Conservation (phyloP, 2,797 vertebrate species). For the Nyctalus aviator region DNA sequence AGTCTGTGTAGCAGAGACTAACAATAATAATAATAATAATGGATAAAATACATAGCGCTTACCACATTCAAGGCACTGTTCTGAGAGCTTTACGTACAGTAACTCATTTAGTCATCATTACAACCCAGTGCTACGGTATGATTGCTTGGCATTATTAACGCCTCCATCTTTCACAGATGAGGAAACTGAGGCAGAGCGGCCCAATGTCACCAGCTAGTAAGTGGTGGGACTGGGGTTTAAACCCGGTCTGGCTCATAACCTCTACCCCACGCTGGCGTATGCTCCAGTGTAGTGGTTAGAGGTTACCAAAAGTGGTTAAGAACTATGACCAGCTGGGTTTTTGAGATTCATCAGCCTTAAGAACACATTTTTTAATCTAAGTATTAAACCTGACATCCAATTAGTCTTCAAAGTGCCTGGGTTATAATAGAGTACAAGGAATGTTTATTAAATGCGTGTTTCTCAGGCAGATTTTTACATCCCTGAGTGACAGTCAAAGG, state of each 20-base stretch:
- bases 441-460: neutral
- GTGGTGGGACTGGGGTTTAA: neutral
- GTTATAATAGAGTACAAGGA: neutral
- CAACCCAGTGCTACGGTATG: neutral
- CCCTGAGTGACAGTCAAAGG: neutral
- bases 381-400: neutral
- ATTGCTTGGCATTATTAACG: neutral
- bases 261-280: neutral
- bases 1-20: neutral
- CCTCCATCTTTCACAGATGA: neutral
- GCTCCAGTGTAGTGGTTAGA: neutral
- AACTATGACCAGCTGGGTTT: constrained; percentile 21
- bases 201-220: neutral
- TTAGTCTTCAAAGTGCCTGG: constrained; percentile 2
- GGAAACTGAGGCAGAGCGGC: neutral
- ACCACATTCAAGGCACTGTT: neutral
- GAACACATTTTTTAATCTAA: constrained; percentile 31
- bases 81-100: neutral
- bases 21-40: neutral
- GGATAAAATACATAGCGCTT: neutral
- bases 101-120: neutral
- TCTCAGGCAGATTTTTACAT: constrained; percentile 30
- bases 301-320: constrained; percentile 15
- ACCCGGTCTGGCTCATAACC: neutral
- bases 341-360: constrained; percentile 32